phyloP scores from a whole-genome alignment of 2,888 invertebrate genomes.

The Parnassius apollo region DNA sequence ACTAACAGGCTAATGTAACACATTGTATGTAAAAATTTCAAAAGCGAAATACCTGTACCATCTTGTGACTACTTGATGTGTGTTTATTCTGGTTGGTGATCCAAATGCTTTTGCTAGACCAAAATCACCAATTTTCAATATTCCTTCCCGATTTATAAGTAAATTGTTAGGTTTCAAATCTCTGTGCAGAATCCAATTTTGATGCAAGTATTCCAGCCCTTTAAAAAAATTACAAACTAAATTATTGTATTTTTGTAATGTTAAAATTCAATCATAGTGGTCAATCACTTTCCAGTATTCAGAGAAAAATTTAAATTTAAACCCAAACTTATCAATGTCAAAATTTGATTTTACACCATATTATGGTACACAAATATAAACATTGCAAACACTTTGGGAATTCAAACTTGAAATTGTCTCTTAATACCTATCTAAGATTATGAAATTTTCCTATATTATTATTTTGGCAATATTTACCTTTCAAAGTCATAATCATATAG shows the following conservation, averaged over 20 bases:
- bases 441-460: background rate
- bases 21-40: background rate
- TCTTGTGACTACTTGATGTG: constrained; percentile 98
- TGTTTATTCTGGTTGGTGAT: constrained; percentile 96
- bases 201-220: constrained; percentile 96
- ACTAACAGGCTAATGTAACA: too few relatives aligned
- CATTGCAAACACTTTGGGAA: too few relatives aligned
- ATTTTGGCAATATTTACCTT: constrained; percentile 70
- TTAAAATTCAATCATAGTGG: too few relatives aligned
- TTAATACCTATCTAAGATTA: too few relatives aligned
- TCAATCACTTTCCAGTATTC: too few relatives aligned
- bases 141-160: constrained; percentile 93
- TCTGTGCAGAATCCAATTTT: constrained; percentile 97
- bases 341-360: too few relatives aligned
- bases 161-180: constrained; percentile 99
- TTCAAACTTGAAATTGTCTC: too few relatives aligned
- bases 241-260: too few relatives aligned
- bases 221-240: background rate
- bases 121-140: constrained; percentile 99
- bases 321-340: too few relatives aligned
- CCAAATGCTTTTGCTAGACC: constrained; percentile 98
- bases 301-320: too few relatives aligned
- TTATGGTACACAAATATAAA: too few relatives aligned
- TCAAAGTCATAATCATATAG: constrained; percentile 96
- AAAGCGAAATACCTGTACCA: constrained; percentile 87